Percentiles rank a stretch among this genome's conserved stretches.
Evolutionary conservation across 1,140 invertebrate genomes (phyloP).

Genomic region (Yoshiicerus persimilis): DNA sequence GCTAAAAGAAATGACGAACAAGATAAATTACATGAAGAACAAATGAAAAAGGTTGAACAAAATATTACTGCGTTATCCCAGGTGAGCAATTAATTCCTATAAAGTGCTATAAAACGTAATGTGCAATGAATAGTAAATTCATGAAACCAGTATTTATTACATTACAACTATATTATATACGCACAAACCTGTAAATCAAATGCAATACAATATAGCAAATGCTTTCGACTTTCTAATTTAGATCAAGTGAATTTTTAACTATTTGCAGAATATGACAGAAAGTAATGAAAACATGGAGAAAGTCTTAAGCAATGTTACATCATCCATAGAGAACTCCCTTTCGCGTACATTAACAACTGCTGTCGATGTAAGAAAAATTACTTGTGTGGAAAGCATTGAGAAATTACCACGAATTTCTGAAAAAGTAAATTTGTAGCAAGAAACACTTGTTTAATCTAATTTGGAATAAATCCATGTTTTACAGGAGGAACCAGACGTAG

Average conservation of each 20-base stretch:
- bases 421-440: too few species aligned
- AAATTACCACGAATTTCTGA: too few species aligned
- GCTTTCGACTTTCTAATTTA: neutral
- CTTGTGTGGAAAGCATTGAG: neutral
- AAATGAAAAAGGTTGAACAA: neutral
- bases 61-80: neutral
- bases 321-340: neutral
- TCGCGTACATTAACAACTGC: neutral
- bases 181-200: too few species aligned
- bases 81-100: neutral
- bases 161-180: too few species aligned
- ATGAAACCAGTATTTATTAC: too few species aligned
- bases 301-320: neutral
- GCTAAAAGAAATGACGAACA: neutral
- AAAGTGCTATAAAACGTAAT: too few species aligned
- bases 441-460: too few species aligned
- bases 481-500: neutral
- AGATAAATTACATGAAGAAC: neutral
- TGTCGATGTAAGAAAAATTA: neutral
- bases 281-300: neutral
- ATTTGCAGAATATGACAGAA: neutral
- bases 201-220: neutral
- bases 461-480: too few species aligned
- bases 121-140: too few species aligned
- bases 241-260: too few species aligned